Evolutionary conservation across 1,140 invertebrate species (phyloP).

Genomic region (Geopemphigus sp.): DNA sequence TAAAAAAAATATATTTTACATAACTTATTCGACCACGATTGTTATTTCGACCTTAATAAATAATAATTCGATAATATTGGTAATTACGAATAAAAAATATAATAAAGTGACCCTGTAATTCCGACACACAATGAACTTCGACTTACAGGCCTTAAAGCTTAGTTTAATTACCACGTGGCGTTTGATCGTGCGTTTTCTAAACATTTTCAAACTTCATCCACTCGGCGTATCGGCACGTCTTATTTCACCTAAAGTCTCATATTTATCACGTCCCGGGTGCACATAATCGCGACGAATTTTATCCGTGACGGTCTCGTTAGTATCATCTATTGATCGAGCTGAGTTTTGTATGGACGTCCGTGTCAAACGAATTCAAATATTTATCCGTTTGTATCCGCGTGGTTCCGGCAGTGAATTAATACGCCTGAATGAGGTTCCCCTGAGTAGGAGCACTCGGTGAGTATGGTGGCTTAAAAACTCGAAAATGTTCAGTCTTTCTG

Average conservation of each 20-base stretch:
- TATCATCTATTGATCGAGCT: constrained; percentile 86
- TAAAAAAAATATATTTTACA: constrained; percentile 18
- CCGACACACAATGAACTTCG: neutral
- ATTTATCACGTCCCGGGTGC: constrained; percentile 95
- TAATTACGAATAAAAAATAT: constrained; percentile 4
- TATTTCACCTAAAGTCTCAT: constrained; percentile 98
- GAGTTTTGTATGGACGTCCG: constrained; percentile 91
- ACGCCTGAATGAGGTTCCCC: too few relatives aligned
- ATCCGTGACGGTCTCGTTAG: constrained; percentile 92
- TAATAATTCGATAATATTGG: neutral
- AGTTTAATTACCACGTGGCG: neutral
- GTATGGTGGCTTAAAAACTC: too few relatives aligned
- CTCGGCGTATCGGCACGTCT: constrained; percentile 97
- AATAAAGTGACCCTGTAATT: neutral
- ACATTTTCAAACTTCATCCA: constrained; percentile 99
- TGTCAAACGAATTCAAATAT: too few relatives aligned
- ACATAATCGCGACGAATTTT: constrained; percentile 97
- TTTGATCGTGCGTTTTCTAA: too few relatives aligned
- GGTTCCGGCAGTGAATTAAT: too few relatives aligned
- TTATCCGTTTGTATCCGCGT: too few relatives aligned
- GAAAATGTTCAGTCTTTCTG: too few relatives aligned
- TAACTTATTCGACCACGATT: neutral
- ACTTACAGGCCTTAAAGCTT: neutral
- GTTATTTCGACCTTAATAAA: constrained; percentile 18
- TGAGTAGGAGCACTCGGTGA: too few relatives aligned